Conservation (phyloP, 2,797 vertebrate species). For the Merluccius polli region DNA sequence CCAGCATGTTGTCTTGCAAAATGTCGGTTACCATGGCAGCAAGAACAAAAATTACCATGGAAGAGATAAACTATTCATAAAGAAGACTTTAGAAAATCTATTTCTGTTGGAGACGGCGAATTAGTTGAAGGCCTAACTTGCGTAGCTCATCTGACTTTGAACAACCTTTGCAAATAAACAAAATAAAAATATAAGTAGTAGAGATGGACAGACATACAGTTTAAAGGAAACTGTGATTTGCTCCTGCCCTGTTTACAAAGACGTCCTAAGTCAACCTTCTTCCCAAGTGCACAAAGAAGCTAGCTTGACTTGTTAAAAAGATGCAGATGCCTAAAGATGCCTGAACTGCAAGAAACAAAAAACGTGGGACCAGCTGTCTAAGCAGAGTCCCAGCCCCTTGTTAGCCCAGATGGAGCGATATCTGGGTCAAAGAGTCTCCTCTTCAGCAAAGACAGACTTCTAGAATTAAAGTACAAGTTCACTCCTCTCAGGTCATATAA, state of each 20-base stretch:
- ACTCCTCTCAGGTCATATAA: neutral
- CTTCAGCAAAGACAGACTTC: neutral
- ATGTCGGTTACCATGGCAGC: constrained; percentile 45
- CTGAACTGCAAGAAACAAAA: neutral
- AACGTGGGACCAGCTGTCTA: neutral
- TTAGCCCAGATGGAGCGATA: neutral
- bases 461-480: neutral
- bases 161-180: neutral
- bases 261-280: neutral
- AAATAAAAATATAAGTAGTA: neutral
- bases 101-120: neutral
- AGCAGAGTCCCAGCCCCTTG: neutral
- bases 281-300: neutral
- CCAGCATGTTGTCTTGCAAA: constrained; percentile 25
- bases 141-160: neutral
- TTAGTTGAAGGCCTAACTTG: neutral
- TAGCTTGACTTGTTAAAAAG: neutral
- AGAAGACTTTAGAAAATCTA: neutral
- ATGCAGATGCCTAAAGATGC: no score
- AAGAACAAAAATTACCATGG: constrained; percentile 44
- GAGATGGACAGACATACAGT: neutral
- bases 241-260: neutral
- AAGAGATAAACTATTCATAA: neutral
- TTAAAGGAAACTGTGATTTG: neutral
- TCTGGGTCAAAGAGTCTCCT: constrained; percentile 1